Conservation (phyloP, 2,797 vertebrate genomes). For the Eutrigla gurnardus region DNA sequence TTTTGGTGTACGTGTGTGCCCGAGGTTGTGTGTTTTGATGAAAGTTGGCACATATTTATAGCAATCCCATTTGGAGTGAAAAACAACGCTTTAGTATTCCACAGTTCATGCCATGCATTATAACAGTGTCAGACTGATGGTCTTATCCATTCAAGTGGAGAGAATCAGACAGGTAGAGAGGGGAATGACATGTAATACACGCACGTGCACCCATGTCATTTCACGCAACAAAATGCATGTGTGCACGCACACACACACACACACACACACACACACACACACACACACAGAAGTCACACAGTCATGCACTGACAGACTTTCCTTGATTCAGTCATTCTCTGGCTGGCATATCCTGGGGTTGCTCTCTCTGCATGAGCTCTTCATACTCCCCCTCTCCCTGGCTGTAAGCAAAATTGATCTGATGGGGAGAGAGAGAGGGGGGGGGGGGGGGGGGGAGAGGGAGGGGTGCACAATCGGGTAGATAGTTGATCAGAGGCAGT, state of each 20-base stretch:
- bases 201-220: background rate
- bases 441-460: constrained; percentile 18
- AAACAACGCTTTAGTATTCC: constrained; percentile 56
- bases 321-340: constrained; percentile 68
- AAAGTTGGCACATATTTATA: constrained; percentile 40
- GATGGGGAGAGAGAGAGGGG: constrained; percentile 53
- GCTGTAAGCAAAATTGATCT: constrained; percentile 72
- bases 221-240: constrained; percentile 11
- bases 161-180: constrained; percentile 58
- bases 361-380: constrained; percentile 71
- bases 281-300: constrained; percentile 15
- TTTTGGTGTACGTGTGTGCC: constrained; percentile 2
- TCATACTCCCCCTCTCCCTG: constrained; percentile 69
- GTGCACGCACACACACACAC: background rate
- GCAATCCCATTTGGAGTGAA: constrained; percentile 32
- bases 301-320: constrained; percentile 47
- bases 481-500: constrained; percentile 73
- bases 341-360: constrained; percentile 72
- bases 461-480: constrained; percentile 65
- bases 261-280: constrained; percentile 20
- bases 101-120: constrained; percentile 39
- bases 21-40: constrained; percentile 4
- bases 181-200: constrained; percentile 45
- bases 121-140: constrained; percentile 51
- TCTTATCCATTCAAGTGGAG: constrained; percentile 55